Conservation (phyloP, 2,797 vertebrate species). For the Pipistrellus nathusii region DNA sequence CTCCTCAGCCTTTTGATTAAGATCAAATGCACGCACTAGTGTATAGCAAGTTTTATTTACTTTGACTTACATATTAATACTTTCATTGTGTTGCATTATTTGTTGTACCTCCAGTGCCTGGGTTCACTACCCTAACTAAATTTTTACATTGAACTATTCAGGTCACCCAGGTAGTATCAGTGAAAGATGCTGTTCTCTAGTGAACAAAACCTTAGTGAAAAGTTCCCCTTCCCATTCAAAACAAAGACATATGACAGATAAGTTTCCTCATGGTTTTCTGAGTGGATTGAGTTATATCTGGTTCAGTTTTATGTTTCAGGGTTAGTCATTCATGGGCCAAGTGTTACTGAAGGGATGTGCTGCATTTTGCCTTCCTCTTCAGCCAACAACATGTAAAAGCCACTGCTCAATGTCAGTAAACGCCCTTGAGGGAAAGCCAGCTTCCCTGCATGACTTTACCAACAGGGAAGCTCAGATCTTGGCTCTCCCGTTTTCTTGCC, state of each 20-base stretch:
- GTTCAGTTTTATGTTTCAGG: background rate
- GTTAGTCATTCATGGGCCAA: background rate
- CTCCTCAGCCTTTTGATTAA: background rate
- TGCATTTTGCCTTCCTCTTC: background rate
- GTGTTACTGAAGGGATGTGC: background rate
- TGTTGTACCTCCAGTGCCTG: background rate
- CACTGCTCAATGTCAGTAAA: background rate
- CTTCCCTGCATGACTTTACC: accelerated
- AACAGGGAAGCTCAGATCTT: background rate
- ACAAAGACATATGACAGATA: background rate
- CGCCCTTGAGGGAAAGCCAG: background rate
- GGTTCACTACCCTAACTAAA: background rate
- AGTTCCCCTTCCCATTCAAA: background rate
- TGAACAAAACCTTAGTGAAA: background rate
- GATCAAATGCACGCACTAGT: background rate
- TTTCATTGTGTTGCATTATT: background rate
- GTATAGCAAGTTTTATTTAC: background rate
- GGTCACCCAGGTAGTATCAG: background rate
- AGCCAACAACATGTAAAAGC: background rate
- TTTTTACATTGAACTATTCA: background rate
- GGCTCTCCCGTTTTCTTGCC: background rate
- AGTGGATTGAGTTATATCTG: background rate
- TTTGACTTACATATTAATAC: background rate
- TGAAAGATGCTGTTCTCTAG: background rate
- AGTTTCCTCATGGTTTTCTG: background rate